A percentile compares a stretch with the other conserved stretches of the same genome.
Conservation (phyloP, 37 sponge, comb jelly and placozoan genomes). For the Agelas oroides region DNA sequence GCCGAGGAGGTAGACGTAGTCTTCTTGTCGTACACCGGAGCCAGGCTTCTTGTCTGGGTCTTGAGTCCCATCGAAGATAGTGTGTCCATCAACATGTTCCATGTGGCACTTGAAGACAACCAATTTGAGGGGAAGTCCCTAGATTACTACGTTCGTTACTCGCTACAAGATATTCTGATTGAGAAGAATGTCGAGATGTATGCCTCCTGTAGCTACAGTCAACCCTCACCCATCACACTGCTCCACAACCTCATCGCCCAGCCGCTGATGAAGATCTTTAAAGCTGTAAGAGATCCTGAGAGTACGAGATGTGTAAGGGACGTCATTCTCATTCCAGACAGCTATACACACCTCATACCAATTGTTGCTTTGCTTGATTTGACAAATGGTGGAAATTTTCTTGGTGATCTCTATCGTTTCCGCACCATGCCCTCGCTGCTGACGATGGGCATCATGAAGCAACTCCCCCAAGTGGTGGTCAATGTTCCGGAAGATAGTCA, state of each 20-base stretch:
- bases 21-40: constrained; percentile 62
- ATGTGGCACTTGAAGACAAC: constrained; percentile 50
- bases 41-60: constrained; percentile 65
- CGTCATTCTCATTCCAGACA: constrained; percentile 71
- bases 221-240: not conserved
- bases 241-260: constrained; percentile 41
- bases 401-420: constrained; percentile 67
- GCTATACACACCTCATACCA: constrained; percentile 67
- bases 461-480: constrained; percentile 38
- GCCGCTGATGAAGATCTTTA: constrained; percentile 44
- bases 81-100: constrained; percentile 23
- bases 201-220: constrained; percentile 17
- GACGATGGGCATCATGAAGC: constrained; percentile 64
- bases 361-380: constrained; percentile 55
- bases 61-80: constrained; percentile 27
- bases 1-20: constrained; percentile 29
- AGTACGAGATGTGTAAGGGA: not conserved
- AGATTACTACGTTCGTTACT: constrained; percentile 56
- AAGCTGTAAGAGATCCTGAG: not conserved
- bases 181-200: constrained; percentile 63
- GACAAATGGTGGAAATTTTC: constrained; percentile 22
- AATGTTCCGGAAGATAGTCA: constrained; percentile 44
- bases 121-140: constrained; percentile 66
- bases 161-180: constrained; percentile 30
- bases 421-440: constrained; percentile 72